Percentiles rank a stretch among this genome's conserved stretches.
phyloP scores from a whole-genome alignment of 1,140 invertebrate genomes.

The Stegodyphus mimosarum region DNA sequence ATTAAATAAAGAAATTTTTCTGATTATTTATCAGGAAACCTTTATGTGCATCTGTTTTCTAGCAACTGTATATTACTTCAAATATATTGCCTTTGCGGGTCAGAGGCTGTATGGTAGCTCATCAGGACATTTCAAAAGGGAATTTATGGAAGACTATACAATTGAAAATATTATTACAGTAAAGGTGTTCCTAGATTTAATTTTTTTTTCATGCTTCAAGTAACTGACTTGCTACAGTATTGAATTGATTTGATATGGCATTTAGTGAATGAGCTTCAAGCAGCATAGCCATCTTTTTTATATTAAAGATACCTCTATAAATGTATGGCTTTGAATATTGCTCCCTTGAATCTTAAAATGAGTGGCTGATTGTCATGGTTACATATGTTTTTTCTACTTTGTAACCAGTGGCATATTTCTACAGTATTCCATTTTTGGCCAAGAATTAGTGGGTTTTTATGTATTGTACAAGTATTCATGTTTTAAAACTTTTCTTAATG shows the following conservation, averaged over 20 bases:
- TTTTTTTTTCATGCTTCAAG: not conserved
- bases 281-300: slow-evolving; percentile 9
- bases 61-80: no score
- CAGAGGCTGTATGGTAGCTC: no score
- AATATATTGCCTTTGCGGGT: no score
- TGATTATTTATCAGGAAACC: no score
- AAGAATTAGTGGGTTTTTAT: slow-evolving; percentile 55
- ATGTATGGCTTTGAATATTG: slow-evolving; percentile 14
- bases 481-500: slow-evolving; percentile 46
- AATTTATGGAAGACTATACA: no score
- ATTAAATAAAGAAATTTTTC: no score
- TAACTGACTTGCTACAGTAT: not conserved
- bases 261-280: slow-evolving; percentile 32
- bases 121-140: no score
- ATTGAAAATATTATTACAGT: no score
- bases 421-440: slow-evolving; percentile 58
- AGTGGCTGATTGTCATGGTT: not conserved
- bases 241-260: not conserved
- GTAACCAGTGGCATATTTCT: slow-evolving; percentile 26
- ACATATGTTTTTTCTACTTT: not conserved
- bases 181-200: no score
- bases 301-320: slow-evolving; percentile 3
- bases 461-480: slow-evolving; percentile 27
- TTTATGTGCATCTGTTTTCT: no score
- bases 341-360: slow-evolving; percentile 5